Base-by-base conservation (phyloP, 2,113 vertebrate genomes). In the Nothobranchius furzeri region DNA sequence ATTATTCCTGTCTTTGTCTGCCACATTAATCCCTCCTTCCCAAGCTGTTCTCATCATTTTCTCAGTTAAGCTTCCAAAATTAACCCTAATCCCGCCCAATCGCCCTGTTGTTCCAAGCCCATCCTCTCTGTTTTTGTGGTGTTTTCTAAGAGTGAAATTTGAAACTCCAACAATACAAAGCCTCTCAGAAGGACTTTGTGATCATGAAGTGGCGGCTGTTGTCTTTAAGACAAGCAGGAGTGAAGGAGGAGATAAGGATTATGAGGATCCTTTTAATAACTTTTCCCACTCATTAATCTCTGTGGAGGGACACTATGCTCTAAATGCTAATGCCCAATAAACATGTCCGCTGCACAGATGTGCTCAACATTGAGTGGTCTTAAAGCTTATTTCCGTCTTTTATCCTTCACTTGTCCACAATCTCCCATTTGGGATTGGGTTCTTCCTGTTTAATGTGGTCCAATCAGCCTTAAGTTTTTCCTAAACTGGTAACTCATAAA, bases 311-410 rank as follows among this genome's bases (percentile, higher is more conserved):
- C 51, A 76, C 17, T 4, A 72, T 68, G 77, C 64, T 78, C 69
- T 60, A 82, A 83, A 83, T 75, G 78, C 64, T 73, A 75, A 86
- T 74, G 70, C 72, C 64, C 71, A 64, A 79, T 82, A 79, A 88
- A 86, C 80, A 86, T 82, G 78, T 85, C 86, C 30, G 30, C 30
- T 20, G 20, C 20, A 20, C 20, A 79, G 70, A 69, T 8, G 50
- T 76, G 70, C 76, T 60, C 36, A 59, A 61, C 60, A 60, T 58
- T 68, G 57, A 20, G 17, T 1, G 69, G 53, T 76, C 42, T 50
- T 69, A 60, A 45, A 42, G 61, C 51, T 62, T 60, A 80, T 83
- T 82, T 20, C 20, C 20, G 20, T 20, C 20, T 69, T 35, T 64
- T 50, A 42, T 48, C 63, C 73, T 60, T 35, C 42, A 14, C 51